Percentiles rank a stretch among this genome's conserved stretches.
phyloP scores from a whole-genome alignment of 2,113 vertebrate species.

The Bubalus kerabau region DNA sequence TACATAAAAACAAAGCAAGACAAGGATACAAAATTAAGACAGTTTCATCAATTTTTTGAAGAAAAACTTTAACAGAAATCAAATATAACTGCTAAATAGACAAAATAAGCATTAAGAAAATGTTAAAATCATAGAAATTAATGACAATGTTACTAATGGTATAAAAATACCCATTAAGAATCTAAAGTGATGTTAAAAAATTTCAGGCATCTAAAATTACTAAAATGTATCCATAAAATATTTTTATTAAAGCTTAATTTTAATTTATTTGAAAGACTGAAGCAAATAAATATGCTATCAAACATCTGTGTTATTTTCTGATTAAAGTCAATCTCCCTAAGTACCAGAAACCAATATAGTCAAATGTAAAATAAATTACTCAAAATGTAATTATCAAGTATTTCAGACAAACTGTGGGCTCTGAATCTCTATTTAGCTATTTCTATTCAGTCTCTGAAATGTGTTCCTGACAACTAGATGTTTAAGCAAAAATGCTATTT shows the following conservation, averaged over 20 bases:
- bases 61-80: neutral
- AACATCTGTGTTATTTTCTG: neutral
- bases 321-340: neutral
- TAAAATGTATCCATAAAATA: neutral
- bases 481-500: neutral
- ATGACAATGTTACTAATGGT: neutral
- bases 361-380: neutral
- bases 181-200: neutral
- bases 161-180: neutral
- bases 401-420: neutral
- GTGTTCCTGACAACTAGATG: neutral
- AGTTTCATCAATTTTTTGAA: neutral
- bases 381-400: neutral
- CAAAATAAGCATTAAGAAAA: constrained; percentile 13
- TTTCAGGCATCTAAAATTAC: neutral
- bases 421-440: neutral
- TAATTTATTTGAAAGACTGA: neutral
- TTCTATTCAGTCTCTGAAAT: neutral
- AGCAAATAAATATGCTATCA: neutral
- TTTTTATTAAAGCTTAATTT: neutral
- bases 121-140: neutral
- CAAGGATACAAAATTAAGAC: constrained; percentile 45
- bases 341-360: neutral
- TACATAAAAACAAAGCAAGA: constrained; percentile 65
- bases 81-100: neutral